Evolutionary conservation across 37 sponge, comb jelly and placozoan genomes (phyloP).

Genomic region (Spongia lamella): DNA sequence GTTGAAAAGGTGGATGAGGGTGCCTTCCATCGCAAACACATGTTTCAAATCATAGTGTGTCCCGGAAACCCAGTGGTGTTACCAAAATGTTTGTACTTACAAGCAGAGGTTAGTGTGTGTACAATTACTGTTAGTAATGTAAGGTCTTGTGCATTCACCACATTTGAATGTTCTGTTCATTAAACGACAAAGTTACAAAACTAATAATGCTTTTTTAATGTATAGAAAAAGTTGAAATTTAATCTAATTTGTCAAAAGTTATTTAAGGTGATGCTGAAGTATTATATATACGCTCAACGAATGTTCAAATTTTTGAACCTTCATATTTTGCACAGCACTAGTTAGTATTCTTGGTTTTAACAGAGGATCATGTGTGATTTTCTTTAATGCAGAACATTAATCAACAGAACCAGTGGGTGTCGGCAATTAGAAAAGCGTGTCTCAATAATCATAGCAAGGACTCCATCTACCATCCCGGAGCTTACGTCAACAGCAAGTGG

Average conservation of each 20-base stretch:
- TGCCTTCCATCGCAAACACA: constrained; percentile 82
- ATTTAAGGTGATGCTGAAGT: not conserved
- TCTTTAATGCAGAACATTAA: constrained; percentile 76
- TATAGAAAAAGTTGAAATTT: too few relatives aligned
- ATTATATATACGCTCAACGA: not conserved
- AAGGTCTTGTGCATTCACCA: too few relatives aligned
- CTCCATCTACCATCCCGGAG: constrained; percentile 89
- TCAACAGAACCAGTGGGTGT: constrained; percentile 93
- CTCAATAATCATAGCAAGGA: constrained; percentile 79
- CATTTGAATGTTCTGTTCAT: too few relatives aligned
- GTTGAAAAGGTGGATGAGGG: constrained; percentile 85
- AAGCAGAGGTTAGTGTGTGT: constrained; percentile 60
- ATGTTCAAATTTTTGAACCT: not conserved
- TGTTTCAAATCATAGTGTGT: constrained; percentile 77
- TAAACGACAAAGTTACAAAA: too few relatives aligned
- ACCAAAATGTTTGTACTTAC: constrained; percentile 48
- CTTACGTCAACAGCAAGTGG: constrained; percentile 84
- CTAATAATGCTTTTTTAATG: too few relatives aligned
- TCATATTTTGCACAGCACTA: too few relatives aligned
- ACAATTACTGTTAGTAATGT: too few relatives aligned
- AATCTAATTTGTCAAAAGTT: not conserved
- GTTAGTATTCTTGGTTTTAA: too few relatives aligned
- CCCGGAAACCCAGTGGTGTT: constrained; percentile 19
- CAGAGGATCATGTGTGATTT: not conserved
- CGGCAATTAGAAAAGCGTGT: constrained; percentile 92